These are phyloP conservation scores for Onthophagus taurus DNA, from an alignment of 1,140 invertebrate genomes.

Conservation along the genomic window DNA sequence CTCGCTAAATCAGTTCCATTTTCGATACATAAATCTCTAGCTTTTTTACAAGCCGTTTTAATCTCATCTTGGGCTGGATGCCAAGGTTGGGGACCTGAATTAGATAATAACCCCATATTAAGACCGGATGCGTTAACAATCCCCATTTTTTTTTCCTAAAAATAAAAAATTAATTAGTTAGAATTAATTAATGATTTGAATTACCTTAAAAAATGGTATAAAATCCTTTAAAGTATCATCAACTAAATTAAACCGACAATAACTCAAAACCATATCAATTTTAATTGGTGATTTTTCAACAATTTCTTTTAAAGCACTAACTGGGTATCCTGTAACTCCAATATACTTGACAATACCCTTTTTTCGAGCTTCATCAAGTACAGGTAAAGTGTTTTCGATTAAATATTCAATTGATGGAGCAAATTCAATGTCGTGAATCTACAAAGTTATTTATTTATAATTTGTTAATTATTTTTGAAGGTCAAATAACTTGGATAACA, in stretches of 20 bases:
- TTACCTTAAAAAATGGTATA: slow-evolving; percentile 65
- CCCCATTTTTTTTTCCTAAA: slow-evolving; percentile 45
- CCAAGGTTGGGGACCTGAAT: slow-evolving; percentile 66
- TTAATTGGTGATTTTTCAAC: slow-evolving; percentile 56
- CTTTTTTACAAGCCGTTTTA: slow-evolving; percentile 53
- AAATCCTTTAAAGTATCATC: slow-evolving; percentile 68
- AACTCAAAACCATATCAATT: slow-evolving; percentile 67
- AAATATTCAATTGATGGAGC: slow-evolving; percentile 66
- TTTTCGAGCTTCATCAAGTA: slow-evolving; percentile 59
- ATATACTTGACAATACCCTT: slow-evolving; percentile 74
- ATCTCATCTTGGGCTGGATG: slow-evolving; percentile 66
- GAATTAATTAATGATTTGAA: slow-evolving; percentile 9
- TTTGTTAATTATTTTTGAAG: not conserved
- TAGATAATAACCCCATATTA: slow-evolving; percentile 74
- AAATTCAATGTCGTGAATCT: slow-evolving; percentile 91
- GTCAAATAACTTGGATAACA: slow-evolving; percentile 62
- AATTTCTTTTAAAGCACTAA: slow-evolving; percentile 63
- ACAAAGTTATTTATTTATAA: slow-evolving; percentile 17
- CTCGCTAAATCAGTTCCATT: slow-evolving; percentile 53
- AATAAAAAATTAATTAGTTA: not conserved
- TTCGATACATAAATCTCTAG: slow-evolving; percentile 54
- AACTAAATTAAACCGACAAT: slow-evolving; percentile 67
- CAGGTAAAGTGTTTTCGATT: slow-evolving; percentile 77
- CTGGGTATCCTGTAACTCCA: slow-evolving; percentile 81
- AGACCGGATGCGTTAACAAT: slow-evolving; percentile 74